Base-by-base conservation (phyloP, 2,113 vertebrate genomes). In the Vidua chalybeata region DNA sequence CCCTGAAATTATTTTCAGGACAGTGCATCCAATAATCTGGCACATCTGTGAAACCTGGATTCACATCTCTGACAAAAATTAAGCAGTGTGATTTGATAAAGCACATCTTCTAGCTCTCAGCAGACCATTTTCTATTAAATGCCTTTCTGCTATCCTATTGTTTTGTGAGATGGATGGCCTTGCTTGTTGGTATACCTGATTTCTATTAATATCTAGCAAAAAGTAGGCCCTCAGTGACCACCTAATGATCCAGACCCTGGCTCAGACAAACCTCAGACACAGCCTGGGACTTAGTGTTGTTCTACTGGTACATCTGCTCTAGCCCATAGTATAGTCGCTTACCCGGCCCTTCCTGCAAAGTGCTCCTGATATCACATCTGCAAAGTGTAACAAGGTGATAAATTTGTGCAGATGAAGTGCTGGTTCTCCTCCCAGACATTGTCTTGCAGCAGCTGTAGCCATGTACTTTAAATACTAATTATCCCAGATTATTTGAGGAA, bases 271-370 rank as follows among this genome's bases (percentile, higher is more conserved):
- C 6, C 9, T 89, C 62, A 48, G 35, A 48, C n/a, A 11, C 5
- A 74, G 31, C 3, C 46, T 18, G 28, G 49, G 59, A 23, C 2
- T 26, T 9, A 55, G 13, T 28, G 33, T 1, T 75, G 11, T 64
- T 35, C 16, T 43, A 0, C 23, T 46, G 30, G 10, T 22, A 35
- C 5, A 22, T 30, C 46, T 74, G 23, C 45, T 72, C n/a, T 35
- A 41, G 21, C 15, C 54, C 41, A 26, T 0, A 0, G 8, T 27
- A 13, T 1, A 41, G 45, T 15, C 5, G 0, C 7, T 37, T 43
- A 59, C 17, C 13, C 64, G 45, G 52, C 17, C 45, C 39, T 51
- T 85, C 30, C 62, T 85, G 54, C 10, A 8, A 33, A 30, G 35
- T 22, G 11, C 27, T 82, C 18, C 49, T 79, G 21, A 39, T 39